phyloP scores from a whole-genome alignment of 2,888 invertebrate genomes.

The Caenorhabditis wallacei region DNA sequence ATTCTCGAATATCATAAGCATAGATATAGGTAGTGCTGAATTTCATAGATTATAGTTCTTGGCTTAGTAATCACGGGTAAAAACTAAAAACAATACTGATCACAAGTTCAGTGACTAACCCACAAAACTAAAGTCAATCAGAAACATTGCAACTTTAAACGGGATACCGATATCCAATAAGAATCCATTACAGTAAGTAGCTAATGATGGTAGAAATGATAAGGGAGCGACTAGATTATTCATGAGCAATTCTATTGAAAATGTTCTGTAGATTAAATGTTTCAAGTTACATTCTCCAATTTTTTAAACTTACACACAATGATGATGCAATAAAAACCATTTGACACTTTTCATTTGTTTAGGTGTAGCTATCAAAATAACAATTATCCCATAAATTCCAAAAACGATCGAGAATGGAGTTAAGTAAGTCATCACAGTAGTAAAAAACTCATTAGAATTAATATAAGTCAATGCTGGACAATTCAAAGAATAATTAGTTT shows the following conservation, averaged over 20 bases:
- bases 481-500: not conserved
- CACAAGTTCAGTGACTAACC: not conserved
- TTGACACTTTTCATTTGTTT: conserved; percentile 19
- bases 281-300: not conserved
- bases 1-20: conserved; percentile 19
- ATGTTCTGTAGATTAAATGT: no score
- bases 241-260: not conserved
- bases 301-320: not conserved
- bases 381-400: conserved; percentile 11
- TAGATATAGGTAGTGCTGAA: conserved; percentile 2
- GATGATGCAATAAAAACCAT: conserved; percentile 16
- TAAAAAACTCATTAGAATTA: not conserved
- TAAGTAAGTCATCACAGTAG: not conserved
- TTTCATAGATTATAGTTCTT: not conserved
- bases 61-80: not conserved
- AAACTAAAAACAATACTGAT: no score
- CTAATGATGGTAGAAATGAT: not conserved
- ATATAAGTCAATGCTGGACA: not conserved
- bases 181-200: conserved; percentile 5
- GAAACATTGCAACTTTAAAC: not conserved
- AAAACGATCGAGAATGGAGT: conserved; percentile 15
- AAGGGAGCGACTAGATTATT: conserved; percentile 3
- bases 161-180: not conserved
- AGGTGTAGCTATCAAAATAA: not conserved
- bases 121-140: not conserved